Percentiles rank a stretch among this genome's conserved stretches.
These are phyloP conservation scores for Camelus bactrianus DNA, from an alignment of 2,113 vertebrate species.

Conservation along the genomic window DNA sequence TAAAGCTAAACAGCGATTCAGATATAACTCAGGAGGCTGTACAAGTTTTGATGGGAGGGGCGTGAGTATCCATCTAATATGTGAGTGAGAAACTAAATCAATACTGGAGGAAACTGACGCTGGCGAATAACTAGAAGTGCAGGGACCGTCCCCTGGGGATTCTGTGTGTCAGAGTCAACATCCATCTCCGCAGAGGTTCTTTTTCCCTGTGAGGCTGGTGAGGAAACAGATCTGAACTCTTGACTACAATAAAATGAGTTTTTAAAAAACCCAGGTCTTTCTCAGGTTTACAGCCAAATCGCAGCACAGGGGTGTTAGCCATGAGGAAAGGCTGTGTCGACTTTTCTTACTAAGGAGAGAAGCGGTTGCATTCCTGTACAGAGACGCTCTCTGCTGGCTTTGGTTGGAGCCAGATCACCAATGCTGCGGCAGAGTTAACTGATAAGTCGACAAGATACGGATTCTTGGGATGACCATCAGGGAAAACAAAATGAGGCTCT, in stretches of 20 bases:
- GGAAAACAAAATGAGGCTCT: not conserved
- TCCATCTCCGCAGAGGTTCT: not conserved
- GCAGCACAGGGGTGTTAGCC: not conserved
- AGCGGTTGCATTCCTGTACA: not conserved
- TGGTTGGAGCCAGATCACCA: not conserved
- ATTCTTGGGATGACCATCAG: not conserved
- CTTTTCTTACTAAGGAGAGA: not conserved
- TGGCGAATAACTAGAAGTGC: not conserved
- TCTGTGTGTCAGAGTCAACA: rapidly evolving
- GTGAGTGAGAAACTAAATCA: not conserved
- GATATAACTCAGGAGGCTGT: not conserved
- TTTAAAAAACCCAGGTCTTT: not conserved
- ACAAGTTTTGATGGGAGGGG: not conserved
- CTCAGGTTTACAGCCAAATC: not conserved
- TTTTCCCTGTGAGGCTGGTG: not conserved
- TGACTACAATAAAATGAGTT: not conserved
- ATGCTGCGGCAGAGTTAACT: not conserved
- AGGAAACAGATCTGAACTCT: not conserved
- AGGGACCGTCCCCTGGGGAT: rapidly evolving
- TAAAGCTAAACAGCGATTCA: not conserved
- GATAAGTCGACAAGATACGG: not conserved
- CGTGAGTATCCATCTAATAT: not conserved
- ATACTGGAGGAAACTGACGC: not conserved
- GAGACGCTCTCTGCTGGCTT: not conserved
- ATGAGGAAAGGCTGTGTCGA: not conserved